A percentile compares a stretch with the other conserved stretches of the same genome.
These are phyloP conservation scores for Poeciliopsis occidentalis DNA, from an alignment of 2,113 vertebrate genomes.

Conservation along the genomic window DNA sequence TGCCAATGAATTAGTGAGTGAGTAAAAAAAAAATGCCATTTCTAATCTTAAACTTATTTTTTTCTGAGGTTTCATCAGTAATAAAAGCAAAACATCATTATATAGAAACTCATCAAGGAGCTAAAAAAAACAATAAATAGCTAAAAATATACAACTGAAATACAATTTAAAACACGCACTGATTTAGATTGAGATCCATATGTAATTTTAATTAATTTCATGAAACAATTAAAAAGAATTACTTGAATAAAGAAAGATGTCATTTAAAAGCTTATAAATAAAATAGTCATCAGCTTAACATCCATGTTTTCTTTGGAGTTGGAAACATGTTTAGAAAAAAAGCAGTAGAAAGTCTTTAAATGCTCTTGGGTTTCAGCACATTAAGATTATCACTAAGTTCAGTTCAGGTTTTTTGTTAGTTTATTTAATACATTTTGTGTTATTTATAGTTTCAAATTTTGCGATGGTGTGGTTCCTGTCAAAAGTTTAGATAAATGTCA, in stretches of 20 bases:
- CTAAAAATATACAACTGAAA: constrained; percentile 27
- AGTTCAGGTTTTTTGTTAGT: not conserved
- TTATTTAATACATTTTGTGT: not conserved
- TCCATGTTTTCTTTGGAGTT: constrained; percentile 49
- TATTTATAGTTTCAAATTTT: constrained; percentile 9
- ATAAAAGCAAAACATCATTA: constrained; percentile 16
- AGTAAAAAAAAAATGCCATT: constrained; percentile 2
- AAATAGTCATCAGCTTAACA: constrained; percentile 7
- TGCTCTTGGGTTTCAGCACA: constrained; percentile 24
- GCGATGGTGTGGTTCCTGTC: not conserved
- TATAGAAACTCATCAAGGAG: constrained; percentile 13
- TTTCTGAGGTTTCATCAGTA: not conserved
- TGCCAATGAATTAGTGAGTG: not conserved
- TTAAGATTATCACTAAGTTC: not conserved
- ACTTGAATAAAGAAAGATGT: not conserved
- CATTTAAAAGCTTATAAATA: not conserved
- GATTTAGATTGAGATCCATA: not conserved
- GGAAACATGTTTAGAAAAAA: constrained; percentile 3
- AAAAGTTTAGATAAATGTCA: not conserved
- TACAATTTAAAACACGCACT: not conserved
- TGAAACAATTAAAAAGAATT: constrained; percentile 2
- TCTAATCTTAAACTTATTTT: constrained; percentile 10
- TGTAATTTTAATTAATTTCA: constrained; percentile 4
- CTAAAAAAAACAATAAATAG: constrained; percentile 17
- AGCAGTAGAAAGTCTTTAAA: constrained; percentile 30